Conservation (phyloP, 2,113 vertebrate genomes). For the Reinhardtius hippoglossoides region DNA sequence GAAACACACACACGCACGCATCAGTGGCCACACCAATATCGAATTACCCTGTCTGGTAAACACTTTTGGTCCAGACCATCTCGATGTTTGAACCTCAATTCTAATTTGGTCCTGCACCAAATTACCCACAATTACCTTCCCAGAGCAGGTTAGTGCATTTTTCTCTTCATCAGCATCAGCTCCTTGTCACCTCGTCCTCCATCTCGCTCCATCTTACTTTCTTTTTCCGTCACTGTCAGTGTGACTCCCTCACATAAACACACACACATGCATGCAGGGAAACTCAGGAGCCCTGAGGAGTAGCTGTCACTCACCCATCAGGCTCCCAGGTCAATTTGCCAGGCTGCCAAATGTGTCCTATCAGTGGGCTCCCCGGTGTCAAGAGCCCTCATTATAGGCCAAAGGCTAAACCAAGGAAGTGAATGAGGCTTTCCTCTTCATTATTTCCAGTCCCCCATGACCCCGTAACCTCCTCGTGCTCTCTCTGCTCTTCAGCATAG, state of each 20-base stretch:
- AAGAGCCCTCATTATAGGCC: conserved; percentile 81
- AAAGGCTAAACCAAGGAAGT: conserved; percentile 84
- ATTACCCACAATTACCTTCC: conserved; percentile 67
- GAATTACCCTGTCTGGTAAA: conserved; percentile 55
- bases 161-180: conserved; percentile 30
- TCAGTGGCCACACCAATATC: conserved; percentile 34
- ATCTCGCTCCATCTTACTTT: conserved; percentile 23
- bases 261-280: conserved; percentile 25
- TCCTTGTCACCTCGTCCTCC: conserved; percentile 41
- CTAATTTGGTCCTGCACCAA: conserved; percentile 56
- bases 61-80: conserved; percentile 50
- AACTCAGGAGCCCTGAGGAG: conserved; percentile 62
- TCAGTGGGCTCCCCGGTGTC: conserved; percentile 72
- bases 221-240: conserved; percentile 21
- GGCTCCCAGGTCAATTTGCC: conserved; percentile 79
- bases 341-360: conserved; percentile 77
- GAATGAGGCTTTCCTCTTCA: conserved; percentile 74
- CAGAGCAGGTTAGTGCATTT: conserved; percentile 18
- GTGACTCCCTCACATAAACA: conserved; percentile 17
- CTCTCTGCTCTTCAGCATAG: conserved; percentile 2
- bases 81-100: conserved; percentile 55
- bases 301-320: conserved; percentile 79
- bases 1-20: background rate
- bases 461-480: conserved; percentile 54
- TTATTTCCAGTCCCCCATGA: conserved; percentile 74